These are phyloP conservation scores for Nymphicus hollandicus DNA, from an alignment of 2,113 vertebrate species.

Conservation along the genomic window DNA sequence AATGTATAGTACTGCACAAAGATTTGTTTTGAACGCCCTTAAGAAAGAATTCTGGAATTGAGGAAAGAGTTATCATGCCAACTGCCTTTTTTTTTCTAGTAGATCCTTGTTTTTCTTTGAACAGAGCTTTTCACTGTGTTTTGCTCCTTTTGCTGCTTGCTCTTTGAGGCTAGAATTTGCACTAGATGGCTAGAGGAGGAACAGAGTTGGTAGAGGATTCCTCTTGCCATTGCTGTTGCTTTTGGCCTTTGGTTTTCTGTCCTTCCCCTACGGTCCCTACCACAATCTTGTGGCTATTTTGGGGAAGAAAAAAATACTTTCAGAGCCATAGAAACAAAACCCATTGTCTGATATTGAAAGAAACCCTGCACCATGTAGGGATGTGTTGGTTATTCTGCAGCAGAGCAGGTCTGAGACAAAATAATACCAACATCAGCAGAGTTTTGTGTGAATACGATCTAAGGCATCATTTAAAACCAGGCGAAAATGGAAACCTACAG, in stretches of 20 bases:
- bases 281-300: background rate
- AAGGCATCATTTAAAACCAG: background rate
- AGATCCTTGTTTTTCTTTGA: background rate
- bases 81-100: background rate
- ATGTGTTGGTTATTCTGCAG: background rate
- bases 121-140: background rate
- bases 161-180: background rate
- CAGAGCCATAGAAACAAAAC: background rate
- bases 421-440: background rate
- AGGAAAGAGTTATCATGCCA: background rate
- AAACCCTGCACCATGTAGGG: background rate
- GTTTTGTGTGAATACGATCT: background rate
- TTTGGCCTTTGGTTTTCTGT: background rate
- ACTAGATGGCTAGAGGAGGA: background rate
- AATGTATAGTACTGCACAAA: slow-evolving; percentile 3
- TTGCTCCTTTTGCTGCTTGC: background rate
- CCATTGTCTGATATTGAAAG: background rate
- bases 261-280: background rate
- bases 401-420: background rate
- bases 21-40: background rate
- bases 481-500: background rate
- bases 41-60: background rate
- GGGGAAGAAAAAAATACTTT: background rate
- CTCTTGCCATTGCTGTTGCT: background rate
- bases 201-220: background rate